Base-by-base conservation (phyloP, 2,113 vertebrate species). In the Zosterops japonicus region DNA sequence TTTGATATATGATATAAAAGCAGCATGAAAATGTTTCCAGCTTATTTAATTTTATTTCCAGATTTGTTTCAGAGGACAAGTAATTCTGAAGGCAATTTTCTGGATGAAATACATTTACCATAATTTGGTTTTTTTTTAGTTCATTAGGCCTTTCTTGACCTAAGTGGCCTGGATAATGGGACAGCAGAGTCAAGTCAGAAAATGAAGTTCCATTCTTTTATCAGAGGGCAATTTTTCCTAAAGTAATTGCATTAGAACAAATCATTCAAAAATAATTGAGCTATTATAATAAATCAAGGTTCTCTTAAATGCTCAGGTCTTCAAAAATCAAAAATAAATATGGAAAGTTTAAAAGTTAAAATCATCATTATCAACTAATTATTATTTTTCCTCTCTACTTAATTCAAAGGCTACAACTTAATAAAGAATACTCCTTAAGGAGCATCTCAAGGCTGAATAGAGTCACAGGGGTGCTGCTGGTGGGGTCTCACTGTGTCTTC, bases 41-140 rank as follows among this genome's bases (percentile, higher is more conserved):
- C 10, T 83, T 71, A 83, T 36, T 88, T 83, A 83, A 91, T 95
- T 90, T 86, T 46, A 89, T 87, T 83, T 83, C 77, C 77, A 80
- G 31, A 56, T 91, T 76, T 91, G 27, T 64, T 94, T 93, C 87
- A 77, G 76, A 83, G 19, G 63, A 87, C 41, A 72, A 68, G 50
- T 88, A 60, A 80, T 29, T 42, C 24, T 79, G 53, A 64, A 89
- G 31, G 64, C 21, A 60, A 91, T 84, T 91, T 93, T 89, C 88
- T 63, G 74, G 78, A 84, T 74, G 31, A 95, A 93, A 84, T 67
- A 77, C 39, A 81, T 90, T 36, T 24, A 60, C n/a, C 6, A 7
- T 23, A 5, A 7, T 49, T 53, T 36, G 49, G 59, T 78, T 77
- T 74, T 74, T 74, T 71, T 11, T 2, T 8, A 5, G 78, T 61